phyloP scores from a whole-genome alignment of 2,113 vertebrate genomes.

The Dissostichus mawsoni region DNA sequence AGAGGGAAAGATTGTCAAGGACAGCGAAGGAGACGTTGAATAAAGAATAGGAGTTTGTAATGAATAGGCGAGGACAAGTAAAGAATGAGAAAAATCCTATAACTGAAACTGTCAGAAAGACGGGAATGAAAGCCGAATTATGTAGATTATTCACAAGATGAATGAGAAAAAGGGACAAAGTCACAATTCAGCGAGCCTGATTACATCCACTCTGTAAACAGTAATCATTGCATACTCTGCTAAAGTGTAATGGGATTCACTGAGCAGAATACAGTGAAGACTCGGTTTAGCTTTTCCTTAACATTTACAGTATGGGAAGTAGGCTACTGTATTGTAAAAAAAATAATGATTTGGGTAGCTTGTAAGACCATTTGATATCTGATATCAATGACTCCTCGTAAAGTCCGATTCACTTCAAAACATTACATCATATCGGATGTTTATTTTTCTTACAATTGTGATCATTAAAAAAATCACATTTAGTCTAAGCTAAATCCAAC shows the following conservation, averaged over 20 bases:
- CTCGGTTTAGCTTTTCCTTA: background rate
- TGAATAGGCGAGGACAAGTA: slow-evolving; percentile 32
- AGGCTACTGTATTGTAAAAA: background rate
- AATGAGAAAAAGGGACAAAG: slow-evolving; percentile 14
- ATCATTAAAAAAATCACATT: no score
- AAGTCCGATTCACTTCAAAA: no score
- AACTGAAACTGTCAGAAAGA: slow-evolving; percentile 42
- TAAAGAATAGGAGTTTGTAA: slow-evolving; percentile 24
- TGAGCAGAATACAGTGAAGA: background rate
- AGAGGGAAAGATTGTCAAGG: slow-evolving; percentile 12
- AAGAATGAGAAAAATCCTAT: slow-evolving; percentile 49
- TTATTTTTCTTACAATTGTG: background rate
- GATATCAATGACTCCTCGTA: no score
- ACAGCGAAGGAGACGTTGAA: background rate
- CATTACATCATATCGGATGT: background rate
- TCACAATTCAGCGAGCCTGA: slow-evolving; percentile 6
- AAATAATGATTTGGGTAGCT: background rate
- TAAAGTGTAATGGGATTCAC: slow-evolving; percentile 5
- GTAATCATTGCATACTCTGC: slow-evolving; percentile 22
- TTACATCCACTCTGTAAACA: slow-evolving; percentile 12
- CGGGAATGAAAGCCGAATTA: slow-evolving; percentile 29
- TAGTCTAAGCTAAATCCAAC: background rate
- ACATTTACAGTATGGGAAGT: background rate
- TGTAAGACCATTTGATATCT: no score
- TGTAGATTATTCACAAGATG: slow-evolving; percentile 33